Conservation (phyloP, 2,888 invertebrate species). For the Arctia plantaginis region DNA sequence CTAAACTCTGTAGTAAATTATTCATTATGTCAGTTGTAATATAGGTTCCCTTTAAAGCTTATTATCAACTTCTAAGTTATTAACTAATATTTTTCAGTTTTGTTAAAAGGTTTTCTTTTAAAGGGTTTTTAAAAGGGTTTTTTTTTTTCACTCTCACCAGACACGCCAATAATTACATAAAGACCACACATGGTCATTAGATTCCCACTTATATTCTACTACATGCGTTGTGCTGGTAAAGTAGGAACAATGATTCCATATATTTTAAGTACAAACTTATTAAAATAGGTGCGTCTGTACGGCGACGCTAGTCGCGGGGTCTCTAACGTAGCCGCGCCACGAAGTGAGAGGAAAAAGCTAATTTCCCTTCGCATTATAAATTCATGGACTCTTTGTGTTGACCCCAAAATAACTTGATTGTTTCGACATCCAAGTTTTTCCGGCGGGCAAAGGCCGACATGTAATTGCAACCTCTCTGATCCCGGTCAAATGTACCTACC, state of each 20-base stretch:
- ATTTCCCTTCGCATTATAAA: constrained; percentile 81
- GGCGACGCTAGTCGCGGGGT: constrained; percentile 16
- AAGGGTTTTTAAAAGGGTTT: too few species aligned
- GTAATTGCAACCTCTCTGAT: constrained; percentile 68
- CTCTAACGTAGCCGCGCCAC: constrained; percentile 30
- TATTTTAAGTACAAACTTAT: not conserved
- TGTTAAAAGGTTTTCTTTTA: not conserved
- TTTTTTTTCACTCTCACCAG: not conserved
- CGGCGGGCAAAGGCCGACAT: constrained; percentile 59
- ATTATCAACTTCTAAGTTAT: not conserved
- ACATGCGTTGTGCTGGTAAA: not conserved
- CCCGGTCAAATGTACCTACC: constrained; percentile 45
- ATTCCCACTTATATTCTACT: not conserved
- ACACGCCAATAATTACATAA: not conserved
- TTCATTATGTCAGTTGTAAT: not conserved
- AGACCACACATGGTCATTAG: too few species aligned
- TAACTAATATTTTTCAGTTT: too few species aligned
- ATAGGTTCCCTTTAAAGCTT: not conserved
- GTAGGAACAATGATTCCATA: not conserved
- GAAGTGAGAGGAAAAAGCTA: constrained; percentile 75
- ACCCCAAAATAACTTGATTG: constrained; percentile 79
- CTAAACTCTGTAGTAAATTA: not conserved
- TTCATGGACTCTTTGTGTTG: constrained; percentile 81
- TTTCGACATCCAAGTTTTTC: constrained; percentile 70
- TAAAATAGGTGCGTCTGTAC: constrained; percentile 5